These are phyloP conservation scores for Rhingia campestris DNA, from an alignment of 2,888 invertebrate genomes.

Conservation along the genomic window DNA sequence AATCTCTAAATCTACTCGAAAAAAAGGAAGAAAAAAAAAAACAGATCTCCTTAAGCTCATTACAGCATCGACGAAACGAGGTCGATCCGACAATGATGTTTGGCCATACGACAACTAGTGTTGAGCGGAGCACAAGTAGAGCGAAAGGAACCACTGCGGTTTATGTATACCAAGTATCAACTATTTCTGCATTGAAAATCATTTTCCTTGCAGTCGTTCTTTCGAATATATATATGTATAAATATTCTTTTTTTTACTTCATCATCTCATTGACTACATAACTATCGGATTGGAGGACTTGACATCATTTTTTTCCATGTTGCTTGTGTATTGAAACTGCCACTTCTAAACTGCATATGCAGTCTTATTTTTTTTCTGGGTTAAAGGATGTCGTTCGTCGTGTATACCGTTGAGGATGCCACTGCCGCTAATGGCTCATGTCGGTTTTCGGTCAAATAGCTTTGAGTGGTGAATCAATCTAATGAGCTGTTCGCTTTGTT, in stretches of 20 bases:
- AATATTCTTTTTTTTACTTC: neutral
- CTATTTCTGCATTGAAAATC: slow-evolving; percentile 64
- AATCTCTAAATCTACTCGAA: slow-evolving; percentile 11
- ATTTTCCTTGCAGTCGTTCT: slow-evolving; percentile 42
- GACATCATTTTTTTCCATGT: slow-evolving; percentile 52
- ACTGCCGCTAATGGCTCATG: slow-evolving; percentile 64
- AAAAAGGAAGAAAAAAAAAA: slow-evolving; percentile 3
- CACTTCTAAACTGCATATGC: slow-evolving; percentile 60
- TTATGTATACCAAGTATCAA: slow-evolving; percentile 52
- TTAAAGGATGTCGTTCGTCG: slow-evolving; percentile 68
- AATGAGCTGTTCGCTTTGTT: slow-evolving; percentile 58
- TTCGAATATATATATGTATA: neutral
- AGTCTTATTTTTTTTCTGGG: slow-evolving; percentile 58
- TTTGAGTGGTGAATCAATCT: slow-evolving; percentile 71
- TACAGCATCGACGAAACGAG: slow-evolving; percentile 54
- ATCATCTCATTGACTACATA: slow-evolving; percentile 23
- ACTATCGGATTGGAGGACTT: slow-evolving; percentile 61
- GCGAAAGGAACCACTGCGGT: slow-evolving; percentile 39
- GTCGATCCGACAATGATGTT: slow-evolving; percentile 48
- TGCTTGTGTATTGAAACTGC: slow-evolving; percentile 49
- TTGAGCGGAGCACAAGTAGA: slow-evolving; percentile 29
- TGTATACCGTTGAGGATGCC: slow-evolving; percentile 44
- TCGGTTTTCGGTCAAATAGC: slow-evolving; percentile 72
- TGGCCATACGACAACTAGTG: slow-evolving; percentile 14
- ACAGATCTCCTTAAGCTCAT: slow-evolving; percentile 45